Evolutionary conservation across 2,888 invertebrate species (phyloP), one percentile per base, ranked within the genome.

Genomic region (Penaeus monodon): DNA sequence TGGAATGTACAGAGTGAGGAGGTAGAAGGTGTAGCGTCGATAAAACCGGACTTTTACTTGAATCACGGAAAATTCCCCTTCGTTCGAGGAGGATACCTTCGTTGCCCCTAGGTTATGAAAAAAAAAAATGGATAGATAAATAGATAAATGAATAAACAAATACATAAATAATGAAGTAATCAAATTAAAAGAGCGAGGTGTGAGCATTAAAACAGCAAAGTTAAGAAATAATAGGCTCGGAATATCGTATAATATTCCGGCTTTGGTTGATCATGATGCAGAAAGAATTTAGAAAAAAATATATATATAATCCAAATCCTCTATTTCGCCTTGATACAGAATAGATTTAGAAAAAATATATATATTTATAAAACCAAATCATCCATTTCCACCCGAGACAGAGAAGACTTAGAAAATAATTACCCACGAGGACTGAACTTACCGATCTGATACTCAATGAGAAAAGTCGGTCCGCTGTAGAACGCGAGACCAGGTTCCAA

Each of bases 1-100:
- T 83, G 92, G 92, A 81, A 91, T 94, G n/a, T 95, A 95, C 4
- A 95, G 94, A 6, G 95, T 94, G 91, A 90, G 86, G 14, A 90
- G 86, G 74, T 90, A 90, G 86, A 89, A 90, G 24, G 63, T 82
- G 77, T 76, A 88, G 8, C 89, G 81, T 22, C 89, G 63, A 2
- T 76, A 27, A 66, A 89, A 89, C 44, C 83, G 68, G 14, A 89
- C 89, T 2, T 77, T 38, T 8, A 89, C 80, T 22, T 64, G 27
- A 33, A 89, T 63, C 10, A 57, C 44, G 33, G 89, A 89, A 65
- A 88, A 89, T 38, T 88, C 80, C 4, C 81, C 88, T 12, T 73
- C 80, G 17, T 80, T 20, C 27, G 44, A 24, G 17, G 24, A 17
- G 12, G 82, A 63, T 38, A 82, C 85, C 44, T 20, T 82, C 33